phyloP scores from a whole-genome alignment of 1,140 invertebrate species.

The Macrocentrus cingulum region DNA sequence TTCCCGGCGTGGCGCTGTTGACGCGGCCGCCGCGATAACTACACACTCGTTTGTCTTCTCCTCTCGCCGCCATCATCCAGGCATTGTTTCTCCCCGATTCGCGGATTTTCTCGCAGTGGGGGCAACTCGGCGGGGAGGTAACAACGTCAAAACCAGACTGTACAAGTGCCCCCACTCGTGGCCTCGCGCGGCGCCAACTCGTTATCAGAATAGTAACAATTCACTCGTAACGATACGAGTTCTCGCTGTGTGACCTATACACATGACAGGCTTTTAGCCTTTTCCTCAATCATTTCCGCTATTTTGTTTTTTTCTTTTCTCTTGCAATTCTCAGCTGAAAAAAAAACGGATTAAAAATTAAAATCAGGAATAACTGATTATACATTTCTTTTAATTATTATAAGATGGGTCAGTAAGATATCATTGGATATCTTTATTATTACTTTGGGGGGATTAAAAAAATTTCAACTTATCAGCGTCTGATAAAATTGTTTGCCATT shows the following conservation, averaged over 20 bases:
- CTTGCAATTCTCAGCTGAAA: background rate
- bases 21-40: constrained; percentile 8
- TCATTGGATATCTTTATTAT: constrained; percentile 1
- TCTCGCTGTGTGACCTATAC: background rate
- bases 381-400: too few relatives aligned
- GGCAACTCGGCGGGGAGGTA: constrained; percentile 2
- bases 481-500: too few relatives aligned
- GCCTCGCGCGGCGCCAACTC: constrained; percentile 25
- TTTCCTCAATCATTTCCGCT: background rate
- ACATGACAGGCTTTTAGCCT: background rate
- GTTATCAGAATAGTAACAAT: constrained; percentile 28
- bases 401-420: background rate
- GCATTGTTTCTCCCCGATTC: background rate
- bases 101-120: background rate
- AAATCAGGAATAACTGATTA: too few relatives aligned
- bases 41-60: background rate
- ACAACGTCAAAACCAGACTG: constrained; percentile 24
- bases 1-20: constrained; percentile 10
- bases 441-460: background rate
- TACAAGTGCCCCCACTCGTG: constrained; percentile 23
- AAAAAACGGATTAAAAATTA: too few relatives aligned
- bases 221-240: constrained; percentile 14
- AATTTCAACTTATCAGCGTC: too few relatives aligned
- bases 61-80: background rate
- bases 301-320: background rate